Percentiles rank a stretch among this genome's conserved stretches.
phyloP scores from a whole-genome alignment of 2,113 vertebrate species.

The Electrona antarctica region DNA sequence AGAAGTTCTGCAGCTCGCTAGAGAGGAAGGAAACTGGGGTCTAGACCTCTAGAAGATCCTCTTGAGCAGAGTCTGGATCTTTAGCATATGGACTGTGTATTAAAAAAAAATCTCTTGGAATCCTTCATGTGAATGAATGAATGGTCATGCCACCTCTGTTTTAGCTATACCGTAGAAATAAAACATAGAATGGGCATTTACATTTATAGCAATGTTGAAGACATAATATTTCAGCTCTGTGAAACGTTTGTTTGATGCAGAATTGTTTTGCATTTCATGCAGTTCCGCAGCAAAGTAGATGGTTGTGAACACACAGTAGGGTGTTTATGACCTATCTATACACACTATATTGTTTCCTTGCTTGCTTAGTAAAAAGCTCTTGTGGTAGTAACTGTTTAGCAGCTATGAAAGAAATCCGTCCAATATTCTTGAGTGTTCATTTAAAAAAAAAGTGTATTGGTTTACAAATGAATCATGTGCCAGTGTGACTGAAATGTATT shows the following conservation, averaged over 20 bases:
- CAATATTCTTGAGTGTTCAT: conserved; percentile 31
- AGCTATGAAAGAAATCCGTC: conserved; percentile 60
- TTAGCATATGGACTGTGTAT: background rate
- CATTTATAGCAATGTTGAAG: too few relatives aligned
- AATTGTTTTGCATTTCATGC: too few relatives aligned
- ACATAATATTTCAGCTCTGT: too few relatives aligned
- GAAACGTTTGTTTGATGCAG: too few relatives aligned
- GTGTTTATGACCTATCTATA: too few relatives aligned
- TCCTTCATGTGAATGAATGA: conserved; percentile 1
- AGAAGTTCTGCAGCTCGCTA: conserved; percentile 50
- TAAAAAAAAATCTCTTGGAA: background rate
- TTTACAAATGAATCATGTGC: conserved; percentile 46
- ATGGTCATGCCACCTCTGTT: conserved; percentile 25
- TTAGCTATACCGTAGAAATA: background rate
- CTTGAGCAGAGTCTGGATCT: background rate
- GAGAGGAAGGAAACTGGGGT: conserved; percentile 73
- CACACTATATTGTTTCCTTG: background rate
- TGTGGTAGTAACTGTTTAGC: conserved; percentile 12
- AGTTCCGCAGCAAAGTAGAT: too few relatives aligned
- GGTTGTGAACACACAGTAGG: too few relatives aligned
- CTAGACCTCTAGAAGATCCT: conserved; percentile 36
- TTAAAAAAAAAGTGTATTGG: conserved; percentile 40
- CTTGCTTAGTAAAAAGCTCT: background rate
- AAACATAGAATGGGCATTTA: too few relatives aligned
- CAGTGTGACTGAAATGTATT: conserved; percentile 33